These are phyloP conservation scores for Acipenser ruthenus DNA, from an alignment of 2,797 vertebrate species.

Conservation along the genomic window DNA sequence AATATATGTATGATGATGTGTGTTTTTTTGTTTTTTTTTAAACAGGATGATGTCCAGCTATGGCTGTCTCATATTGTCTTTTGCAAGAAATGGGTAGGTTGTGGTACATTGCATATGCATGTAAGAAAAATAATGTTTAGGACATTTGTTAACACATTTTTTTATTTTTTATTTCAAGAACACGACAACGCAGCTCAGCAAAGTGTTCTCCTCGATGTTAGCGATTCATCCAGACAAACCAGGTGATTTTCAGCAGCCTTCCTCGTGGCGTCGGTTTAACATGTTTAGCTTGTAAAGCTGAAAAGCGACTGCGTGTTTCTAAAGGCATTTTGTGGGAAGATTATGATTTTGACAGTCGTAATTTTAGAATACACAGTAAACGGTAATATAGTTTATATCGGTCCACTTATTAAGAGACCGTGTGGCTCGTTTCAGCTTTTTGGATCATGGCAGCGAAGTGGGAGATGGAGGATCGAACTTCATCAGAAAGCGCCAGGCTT, in stretches of 20 bases:
- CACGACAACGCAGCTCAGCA: conserved; percentile 75
- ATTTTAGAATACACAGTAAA: background rate
- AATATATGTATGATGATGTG: background rate
- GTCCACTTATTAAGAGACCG: background rate
- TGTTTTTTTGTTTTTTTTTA: background rate
- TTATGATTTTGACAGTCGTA: background rate
- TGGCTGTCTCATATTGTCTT: conserved; percentile 92
- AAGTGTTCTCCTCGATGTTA: conserved; percentile 81
- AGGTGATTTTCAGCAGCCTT: conserved; percentile 54
- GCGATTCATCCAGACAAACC: conserved; percentile 92
- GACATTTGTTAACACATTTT: no score
- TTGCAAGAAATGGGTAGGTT: conserved; percentile 93
- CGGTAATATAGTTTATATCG: background rate
- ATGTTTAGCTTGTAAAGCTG: background rate
- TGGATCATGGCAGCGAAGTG: conserved; percentile 98
- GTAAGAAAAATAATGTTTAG: no score
- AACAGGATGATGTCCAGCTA: conserved; percentile 83
- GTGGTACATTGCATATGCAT: background rate
- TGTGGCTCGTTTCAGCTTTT: conserved; percentile 52
- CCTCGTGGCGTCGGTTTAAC: background rate
- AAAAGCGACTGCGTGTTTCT: conserved; percentile 1
- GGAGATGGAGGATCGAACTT: conserved; percentile 85
- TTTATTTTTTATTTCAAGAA: conserved; percentile 50
- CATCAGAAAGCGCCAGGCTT: conserved; percentile 85
- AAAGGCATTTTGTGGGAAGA: background rate